These are phyloP conservation scores for Hyphantria cunea DNA, from an alignment of 1,140 invertebrate genomes.

Conservation along the genomic window DNA sequence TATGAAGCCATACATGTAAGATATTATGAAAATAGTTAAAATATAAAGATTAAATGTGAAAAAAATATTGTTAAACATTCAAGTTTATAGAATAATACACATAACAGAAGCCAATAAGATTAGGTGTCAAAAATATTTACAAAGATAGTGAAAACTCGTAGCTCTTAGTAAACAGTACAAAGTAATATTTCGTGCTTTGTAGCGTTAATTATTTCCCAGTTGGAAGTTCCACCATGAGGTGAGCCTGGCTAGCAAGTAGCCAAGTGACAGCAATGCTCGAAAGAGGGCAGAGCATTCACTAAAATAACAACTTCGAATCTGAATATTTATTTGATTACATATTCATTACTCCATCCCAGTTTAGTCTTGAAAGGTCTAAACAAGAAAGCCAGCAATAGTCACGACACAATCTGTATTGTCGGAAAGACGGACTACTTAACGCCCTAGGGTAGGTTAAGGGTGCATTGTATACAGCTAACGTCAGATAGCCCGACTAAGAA, in stretches of 20 bases:
- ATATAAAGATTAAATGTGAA: too few species aligned
- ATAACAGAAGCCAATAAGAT: too few species aligned
- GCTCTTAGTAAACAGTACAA: neutral
- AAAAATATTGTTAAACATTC: too few species aligned
- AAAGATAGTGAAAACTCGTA: too few species aligned
- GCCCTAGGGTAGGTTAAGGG: conserved; percentile 73
- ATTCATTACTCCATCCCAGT: conserved; percentile 36
- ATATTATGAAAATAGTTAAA: too few species aligned
- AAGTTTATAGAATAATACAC: too few species aligned
- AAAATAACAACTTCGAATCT: conserved; percentile 13
- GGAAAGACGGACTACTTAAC: conserved; percentile 36
- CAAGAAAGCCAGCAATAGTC: conserved; percentile 47
- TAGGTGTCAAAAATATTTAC: too few species aligned
- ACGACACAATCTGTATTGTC: conserved; percentile 14
- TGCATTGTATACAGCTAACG: conserved; percentile 69
- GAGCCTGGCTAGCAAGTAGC: conserved; percentile 52
- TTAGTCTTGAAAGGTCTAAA: neutral
- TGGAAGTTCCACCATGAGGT: conserved; percentile 58
- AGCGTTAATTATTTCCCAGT: conserved; percentile 33
- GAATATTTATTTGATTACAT: conserved; percentile 1
- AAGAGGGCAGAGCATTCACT: conserved; percentile 57
- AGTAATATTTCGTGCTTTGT: conserved; percentile 28
- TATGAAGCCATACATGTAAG: too few species aligned
- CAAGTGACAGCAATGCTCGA: conserved; percentile 63
- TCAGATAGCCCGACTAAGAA: conserved; percentile 52